Evolutionary conservation across 2,797 vertebrate species (phyloP).

Genomic region (Parauchenoglanis punctatus): DNA sequence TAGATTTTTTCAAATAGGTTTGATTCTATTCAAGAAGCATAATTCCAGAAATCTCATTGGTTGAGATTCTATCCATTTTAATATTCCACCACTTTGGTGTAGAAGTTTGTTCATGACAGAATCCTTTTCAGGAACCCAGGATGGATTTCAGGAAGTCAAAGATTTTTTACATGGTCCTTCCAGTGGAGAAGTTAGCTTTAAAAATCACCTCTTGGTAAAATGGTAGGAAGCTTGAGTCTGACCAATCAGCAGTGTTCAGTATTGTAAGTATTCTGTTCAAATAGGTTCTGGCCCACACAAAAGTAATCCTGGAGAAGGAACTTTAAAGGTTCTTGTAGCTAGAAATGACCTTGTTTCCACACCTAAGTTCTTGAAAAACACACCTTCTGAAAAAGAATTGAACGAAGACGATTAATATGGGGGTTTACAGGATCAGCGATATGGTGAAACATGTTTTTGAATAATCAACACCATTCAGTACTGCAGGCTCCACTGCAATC

Average conservation of each 20-base stretch:
- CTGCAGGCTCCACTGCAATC: not conserved
- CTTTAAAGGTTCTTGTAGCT: not conserved
- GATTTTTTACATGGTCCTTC: not conserved
- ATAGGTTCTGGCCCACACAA: not conserved
- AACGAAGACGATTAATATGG: not conserved
- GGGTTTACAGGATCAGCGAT: not conserved
- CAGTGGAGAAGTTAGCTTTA: not conserved
- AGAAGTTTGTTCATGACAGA: no score
- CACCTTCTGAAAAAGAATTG: not conserved
- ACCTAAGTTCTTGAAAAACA: not conserved
- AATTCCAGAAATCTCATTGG: not conserved
- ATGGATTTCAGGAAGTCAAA: not conserved
- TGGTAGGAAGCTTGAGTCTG: not conserved
- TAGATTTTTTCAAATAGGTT: no score
- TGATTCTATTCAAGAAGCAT: not conserved
- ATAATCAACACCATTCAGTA: not conserved
- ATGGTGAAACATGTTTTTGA: not conserved
- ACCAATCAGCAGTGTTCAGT: not conserved
- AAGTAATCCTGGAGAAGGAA: not conserved
- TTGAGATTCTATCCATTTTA: not conserved
- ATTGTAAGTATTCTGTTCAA: not conserved
- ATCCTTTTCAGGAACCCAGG: not conserved
- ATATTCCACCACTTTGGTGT: not conserved
- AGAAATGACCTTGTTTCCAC: not conserved
- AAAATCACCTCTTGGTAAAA: not conserved